Evolutionary conservation across 2,113 vertebrate genomes (phyloP).

Genomic region (Mesocricetus auratus): DNA sequence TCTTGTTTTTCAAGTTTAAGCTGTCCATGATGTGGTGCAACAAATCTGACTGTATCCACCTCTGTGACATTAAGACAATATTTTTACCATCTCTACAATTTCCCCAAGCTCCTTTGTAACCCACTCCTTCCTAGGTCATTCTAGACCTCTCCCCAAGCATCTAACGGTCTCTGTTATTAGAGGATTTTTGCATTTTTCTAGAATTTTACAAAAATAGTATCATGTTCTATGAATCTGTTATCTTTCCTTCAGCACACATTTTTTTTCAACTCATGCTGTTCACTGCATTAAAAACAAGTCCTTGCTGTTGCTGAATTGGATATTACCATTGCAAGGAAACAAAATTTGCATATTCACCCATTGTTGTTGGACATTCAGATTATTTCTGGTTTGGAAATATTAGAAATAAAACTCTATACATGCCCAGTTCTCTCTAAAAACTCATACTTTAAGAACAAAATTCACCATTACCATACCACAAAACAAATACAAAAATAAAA

Average conservation of each 20-base stretch:
- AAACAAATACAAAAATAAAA: neutral
- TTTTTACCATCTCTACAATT: neutral
- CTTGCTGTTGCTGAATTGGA: neutral
- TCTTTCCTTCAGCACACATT: neutral
- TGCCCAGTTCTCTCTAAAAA: conserved; percentile 26
- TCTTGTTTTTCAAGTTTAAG: neutral
- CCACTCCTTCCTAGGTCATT: neutral
- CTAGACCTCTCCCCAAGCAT: neutral
- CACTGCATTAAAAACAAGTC: neutral
- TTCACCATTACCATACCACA: neutral
- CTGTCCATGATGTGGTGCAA: neutral
- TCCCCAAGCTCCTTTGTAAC: neutral
- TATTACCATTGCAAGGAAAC: neutral
- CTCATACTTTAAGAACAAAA: neutral
- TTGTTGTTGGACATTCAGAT: neutral
- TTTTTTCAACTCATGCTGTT: conserved; percentile 14
- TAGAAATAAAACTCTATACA: conserved; percentile 1
- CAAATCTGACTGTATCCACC: neutral
- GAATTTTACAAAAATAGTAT: conserved; percentile 8
- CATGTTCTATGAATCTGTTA: neutral
- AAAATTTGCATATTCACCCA: neutral
- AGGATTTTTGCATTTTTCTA: neutral
- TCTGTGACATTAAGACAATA: neutral
- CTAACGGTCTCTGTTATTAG: neutral
- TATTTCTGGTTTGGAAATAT: neutral